Evolutionary conservation across 2,797 vertebrate genomes (phyloP).

Genomic region (Hippopotamyrus pictus): DNA sequence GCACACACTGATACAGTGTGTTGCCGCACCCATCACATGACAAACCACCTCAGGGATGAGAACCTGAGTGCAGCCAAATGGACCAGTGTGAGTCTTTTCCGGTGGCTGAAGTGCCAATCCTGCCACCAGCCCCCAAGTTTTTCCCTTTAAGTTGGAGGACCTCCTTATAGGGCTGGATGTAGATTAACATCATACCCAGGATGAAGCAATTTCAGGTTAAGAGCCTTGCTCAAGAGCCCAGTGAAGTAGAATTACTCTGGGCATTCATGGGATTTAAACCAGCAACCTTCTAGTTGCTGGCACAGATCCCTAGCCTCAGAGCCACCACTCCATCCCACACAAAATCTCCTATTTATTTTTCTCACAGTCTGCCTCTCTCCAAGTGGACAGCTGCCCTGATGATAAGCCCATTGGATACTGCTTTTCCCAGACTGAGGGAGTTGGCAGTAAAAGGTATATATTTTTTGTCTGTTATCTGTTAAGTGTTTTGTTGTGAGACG

Average conservation of each 20-base stretch:
- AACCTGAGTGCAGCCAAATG: not conserved
- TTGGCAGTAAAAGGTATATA: slow-evolving; percentile 52
- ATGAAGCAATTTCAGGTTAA: not conserved
- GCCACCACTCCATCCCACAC: not conserved
- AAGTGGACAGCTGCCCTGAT: slow-evolving; percentile 63
- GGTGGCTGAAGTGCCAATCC: not conserved
- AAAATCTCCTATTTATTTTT: slow-evolving; percentile 25
- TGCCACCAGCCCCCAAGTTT: not conserved
- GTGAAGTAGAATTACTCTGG: not conserved
- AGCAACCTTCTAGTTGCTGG: not conserved
- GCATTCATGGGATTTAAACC: not conserved
- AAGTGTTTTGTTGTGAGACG: not conserved
- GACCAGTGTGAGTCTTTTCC: not conserved
- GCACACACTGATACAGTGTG: not conserved
- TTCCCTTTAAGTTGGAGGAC: not conserved
- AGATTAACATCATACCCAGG: not conserved
- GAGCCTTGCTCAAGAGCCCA: not conserved
- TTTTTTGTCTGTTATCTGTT: not conserved
- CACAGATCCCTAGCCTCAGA: not conserved
- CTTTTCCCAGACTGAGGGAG: slow-evolving; percentile 50
- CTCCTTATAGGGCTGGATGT: not conserved
- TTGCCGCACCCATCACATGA: not conserved
- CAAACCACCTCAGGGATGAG: not conserved
- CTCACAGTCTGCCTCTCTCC: slow-evolving; percentile 58
- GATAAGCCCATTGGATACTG: slow-evolving; percentile 53